Percentiles rank a stretch among this genome's conserved stretches.
Conservation (phyloP, 1,140 invertebrate species). For the Coenobita brevimanus region DNA sequence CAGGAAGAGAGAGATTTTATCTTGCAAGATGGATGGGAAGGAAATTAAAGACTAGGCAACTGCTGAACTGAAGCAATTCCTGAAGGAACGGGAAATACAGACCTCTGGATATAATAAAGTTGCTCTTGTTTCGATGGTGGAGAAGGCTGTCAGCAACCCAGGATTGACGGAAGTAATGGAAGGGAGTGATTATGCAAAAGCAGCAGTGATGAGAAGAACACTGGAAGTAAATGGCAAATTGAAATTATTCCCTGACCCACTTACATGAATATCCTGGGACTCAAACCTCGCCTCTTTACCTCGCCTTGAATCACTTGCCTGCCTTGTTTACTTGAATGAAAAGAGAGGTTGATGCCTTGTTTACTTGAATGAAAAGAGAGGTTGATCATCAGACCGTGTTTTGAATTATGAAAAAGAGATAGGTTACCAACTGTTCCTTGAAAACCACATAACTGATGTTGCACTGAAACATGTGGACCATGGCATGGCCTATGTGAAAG, state of each 20-base stretch:
- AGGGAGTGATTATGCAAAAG: not conserved
- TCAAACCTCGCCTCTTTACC: too few species aligned
- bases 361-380: conserved; percentile 2
- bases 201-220: not conserved
- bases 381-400: not conserved
- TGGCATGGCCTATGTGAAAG: too few species aligned
- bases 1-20: too few species aligned
- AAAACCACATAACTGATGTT: too few species aligned
- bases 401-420: not conserved
- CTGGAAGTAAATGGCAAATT: not conserved
- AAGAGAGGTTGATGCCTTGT: too few species aligned
- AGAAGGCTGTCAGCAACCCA: conserved; percentile 1
- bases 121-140: conserved; percentile 1
- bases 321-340: conserved; percentile 2
- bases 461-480: too few species aligned
- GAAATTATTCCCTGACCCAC: not conserved
- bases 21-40: too few species aligned
- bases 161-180: conserved; percentile 1
- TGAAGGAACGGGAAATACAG: too few species aligned
- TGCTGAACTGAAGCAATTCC: not conserved
- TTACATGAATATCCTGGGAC: not conserved
- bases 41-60: too few species aligned
- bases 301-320: conserved; percentile 1
- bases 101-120: not conserved
- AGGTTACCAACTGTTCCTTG: not conserved